These are phyloP conservation scores for Melolontha melolontha DNA, from an alignment of 2,888 invertebrate species.

Conservation along the genomic window DNA sequence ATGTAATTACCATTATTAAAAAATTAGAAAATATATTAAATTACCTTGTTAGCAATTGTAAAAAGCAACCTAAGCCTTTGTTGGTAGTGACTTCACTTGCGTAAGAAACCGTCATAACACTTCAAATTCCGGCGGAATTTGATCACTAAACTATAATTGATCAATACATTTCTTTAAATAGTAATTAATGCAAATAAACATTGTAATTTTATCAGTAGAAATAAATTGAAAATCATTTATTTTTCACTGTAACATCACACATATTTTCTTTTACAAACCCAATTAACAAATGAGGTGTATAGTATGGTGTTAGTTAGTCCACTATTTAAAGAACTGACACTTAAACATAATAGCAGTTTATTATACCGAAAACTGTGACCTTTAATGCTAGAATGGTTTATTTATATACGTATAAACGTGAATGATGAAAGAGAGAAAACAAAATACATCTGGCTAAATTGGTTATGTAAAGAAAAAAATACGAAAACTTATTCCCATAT, in stretches of 20 bases:
- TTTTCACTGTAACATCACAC: no score
- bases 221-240: neutral
- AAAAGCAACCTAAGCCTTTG: constrained; percentile 87
- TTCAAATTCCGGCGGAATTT: neutral
- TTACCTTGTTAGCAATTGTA: constrained; percentile 86
- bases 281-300: no score
- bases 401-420: constrained; percentile 1
- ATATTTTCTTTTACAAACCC: no score
- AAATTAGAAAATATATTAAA: constrained; percentile 5
- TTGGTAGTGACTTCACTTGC: constrained; percentile 89
- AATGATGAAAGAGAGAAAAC: no score
- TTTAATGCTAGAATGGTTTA: constrained; percentile 13
- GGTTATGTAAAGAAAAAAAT: neutral
- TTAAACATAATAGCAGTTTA: constrained; percentile 8
- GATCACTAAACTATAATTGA: neutral
- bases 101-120: constrained; percentile 84
- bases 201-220: neutral
- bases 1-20: no score
- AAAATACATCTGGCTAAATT: neutral
- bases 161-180: neutral
- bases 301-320: constrained; percentile 3
- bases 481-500: neutral
- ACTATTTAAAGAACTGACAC: constrained; percentile 26
- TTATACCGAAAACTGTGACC: constrained; percentile 21
- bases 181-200: constrained; percentile 1